These are phyloP conservation scores for Elachura formosa DNA, from an alignment of 2,113 vertebrate genomes.

Conservation along the genomic window DNA sequence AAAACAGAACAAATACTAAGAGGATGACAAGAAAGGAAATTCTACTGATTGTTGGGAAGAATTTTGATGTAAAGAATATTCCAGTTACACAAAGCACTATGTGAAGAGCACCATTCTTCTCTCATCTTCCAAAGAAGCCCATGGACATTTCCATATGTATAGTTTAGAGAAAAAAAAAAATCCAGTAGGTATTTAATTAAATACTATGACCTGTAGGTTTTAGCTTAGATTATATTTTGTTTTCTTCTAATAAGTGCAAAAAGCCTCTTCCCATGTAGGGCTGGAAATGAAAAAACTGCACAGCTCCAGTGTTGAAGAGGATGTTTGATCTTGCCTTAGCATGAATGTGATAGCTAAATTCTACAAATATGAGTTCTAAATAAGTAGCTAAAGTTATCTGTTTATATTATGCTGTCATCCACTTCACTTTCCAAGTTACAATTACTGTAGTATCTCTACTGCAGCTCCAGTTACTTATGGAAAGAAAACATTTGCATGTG, in stretches of 20 bases:
- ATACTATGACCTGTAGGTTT: background rate
- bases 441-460: background rate
- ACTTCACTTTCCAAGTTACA: background rate
- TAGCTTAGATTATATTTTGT: background rate
- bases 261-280: background rate
- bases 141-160: background rate
- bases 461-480: background rate
- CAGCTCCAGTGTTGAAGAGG: background rate
- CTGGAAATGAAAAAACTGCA: background rate
- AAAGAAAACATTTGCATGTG: constrained; percentile 3
- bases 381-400: background rate
- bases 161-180: background rate
- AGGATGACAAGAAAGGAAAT: background rate
- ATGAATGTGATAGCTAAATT: background rate
- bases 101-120: background rate
- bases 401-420: background rate
- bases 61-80: background rate
- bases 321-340: background rate
- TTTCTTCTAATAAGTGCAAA: background rate
- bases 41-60: background rate
- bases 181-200: background rate
- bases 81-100: background rate
- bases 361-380: background rate
- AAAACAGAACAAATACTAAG: background rate
- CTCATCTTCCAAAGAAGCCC: background rate